Percentiles rank a stretch among this genome's conserved stretches.
phyloP scores from a whole-genome alignment of 2,797 vertebrate species.

The Odontamblyopus rebecca region DNA sequence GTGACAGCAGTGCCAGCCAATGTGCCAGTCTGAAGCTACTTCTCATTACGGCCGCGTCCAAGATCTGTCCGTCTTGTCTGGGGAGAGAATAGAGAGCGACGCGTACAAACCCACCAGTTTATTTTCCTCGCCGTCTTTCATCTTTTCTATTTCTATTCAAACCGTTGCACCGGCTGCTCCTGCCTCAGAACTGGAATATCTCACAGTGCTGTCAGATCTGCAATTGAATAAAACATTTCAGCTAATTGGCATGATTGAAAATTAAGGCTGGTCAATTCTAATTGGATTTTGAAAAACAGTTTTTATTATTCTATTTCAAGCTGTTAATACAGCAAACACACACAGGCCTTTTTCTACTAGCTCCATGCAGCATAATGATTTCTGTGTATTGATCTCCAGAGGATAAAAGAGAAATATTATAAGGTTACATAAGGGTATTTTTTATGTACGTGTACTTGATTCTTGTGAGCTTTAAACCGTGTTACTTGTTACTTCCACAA shows the following conservation, averaged over 20 bases:
- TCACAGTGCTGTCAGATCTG: neutral
- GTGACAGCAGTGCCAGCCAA: constrained; percentile 60
- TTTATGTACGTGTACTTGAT: no score
- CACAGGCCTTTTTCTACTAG: neutral
- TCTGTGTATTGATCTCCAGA: no score
- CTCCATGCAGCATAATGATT: no score
- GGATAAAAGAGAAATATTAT: no score
- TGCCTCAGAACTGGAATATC: neutral
- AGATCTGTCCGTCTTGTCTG: constrained; percentile 62
- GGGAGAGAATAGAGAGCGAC: constrained; percentile 29
- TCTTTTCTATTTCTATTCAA: constrained; percentile 26
- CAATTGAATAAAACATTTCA: constrained; percentile 15
- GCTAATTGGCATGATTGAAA: neutral
- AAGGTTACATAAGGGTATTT: no score
- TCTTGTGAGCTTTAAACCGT: no score
- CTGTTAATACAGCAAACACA: neutral
- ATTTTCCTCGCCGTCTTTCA: constrained; percentile 20
- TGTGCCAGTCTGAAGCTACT: constrained; percentile 56
- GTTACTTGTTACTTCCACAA: no score
- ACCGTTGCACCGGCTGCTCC: constrained; percentile 15
- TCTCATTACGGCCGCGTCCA: constrained; percentile 71
- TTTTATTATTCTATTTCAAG: neutral
- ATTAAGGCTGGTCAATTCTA: neutral
- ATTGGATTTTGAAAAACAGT: neutral
- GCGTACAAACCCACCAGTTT: constrained; percentile 21